Evolutionary conservation across 2,797 vertebrate genomes (phyloP).

Genomic region (Bucorvus abyssinicus): DNA sequence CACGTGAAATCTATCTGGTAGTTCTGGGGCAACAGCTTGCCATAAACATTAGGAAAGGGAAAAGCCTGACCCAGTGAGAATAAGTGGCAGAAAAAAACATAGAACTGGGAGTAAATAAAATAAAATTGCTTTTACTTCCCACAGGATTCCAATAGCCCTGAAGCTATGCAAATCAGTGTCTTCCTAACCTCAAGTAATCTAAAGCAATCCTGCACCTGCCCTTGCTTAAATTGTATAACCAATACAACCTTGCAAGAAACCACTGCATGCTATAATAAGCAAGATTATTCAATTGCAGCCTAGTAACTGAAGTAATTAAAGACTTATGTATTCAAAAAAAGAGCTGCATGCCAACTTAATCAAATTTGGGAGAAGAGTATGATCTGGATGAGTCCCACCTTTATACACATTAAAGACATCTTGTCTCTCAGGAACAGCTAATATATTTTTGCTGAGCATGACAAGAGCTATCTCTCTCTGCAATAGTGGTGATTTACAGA

Average conservation of each 20-base stretch:
- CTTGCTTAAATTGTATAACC: background rate
- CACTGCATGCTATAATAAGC: background rate
- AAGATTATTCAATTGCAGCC: background rate
- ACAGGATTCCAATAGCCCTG: background rate
- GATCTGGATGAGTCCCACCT: background rate
- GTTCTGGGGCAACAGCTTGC: background rate
- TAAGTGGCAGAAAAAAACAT: constrained; percentile 6
- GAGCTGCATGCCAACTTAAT: background rate
- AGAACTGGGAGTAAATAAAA: constrained; percentile 33
- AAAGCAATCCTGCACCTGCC: background rate
- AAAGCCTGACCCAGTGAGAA: background rate
- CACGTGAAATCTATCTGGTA: background rate
- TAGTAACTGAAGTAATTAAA: constrained; percentile 5
- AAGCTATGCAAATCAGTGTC: constrained; percentile 23
- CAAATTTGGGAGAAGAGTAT: background rate
- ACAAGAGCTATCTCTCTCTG: background rate
- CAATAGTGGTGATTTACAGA: background rate
- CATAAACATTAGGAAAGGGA: background rate
- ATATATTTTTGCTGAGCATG: background rate
- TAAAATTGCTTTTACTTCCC: constrained; percentile 44
- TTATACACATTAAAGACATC: background rate
- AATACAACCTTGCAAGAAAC: background rate
- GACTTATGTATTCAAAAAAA: background rate
- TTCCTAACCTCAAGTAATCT: constrained; percentile 3
- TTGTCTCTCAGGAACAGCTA: background rate